Conservation (phyloP, 2,888 invertebrate species). For the Rotaria macrura region DNA sequence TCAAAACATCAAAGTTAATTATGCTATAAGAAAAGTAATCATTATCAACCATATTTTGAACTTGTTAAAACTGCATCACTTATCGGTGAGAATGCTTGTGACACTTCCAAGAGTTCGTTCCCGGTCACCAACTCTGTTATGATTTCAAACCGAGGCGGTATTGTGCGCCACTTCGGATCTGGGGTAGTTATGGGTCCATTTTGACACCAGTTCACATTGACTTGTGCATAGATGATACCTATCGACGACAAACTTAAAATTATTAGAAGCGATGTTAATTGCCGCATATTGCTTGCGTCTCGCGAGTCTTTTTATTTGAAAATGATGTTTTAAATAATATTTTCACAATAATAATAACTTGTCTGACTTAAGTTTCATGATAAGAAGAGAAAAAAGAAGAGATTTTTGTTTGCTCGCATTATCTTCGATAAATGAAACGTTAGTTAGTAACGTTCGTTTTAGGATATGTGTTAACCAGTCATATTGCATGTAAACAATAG, state of each 20-base stretch:
- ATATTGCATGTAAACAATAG: background rate
- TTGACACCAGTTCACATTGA: background rate
- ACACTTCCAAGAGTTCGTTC: background rate
- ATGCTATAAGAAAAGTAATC: background rate
- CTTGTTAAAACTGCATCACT: background rate
- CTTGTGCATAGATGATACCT: background rate
- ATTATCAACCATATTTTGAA: background rate
- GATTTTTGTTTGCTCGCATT: background rate
- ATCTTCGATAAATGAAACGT: background rate
- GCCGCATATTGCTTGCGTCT: background rate
- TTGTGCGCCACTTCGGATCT: background rate
- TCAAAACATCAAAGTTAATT: background rate
- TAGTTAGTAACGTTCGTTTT: background rate
- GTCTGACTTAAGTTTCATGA: background rate
- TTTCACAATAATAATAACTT: background rate
- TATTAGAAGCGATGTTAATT: background rate
- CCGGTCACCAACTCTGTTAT: background rate
- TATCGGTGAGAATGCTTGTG: background rate
- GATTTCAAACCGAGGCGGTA: background rate
- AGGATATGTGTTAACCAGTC: background rate
- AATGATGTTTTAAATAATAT: background rate
- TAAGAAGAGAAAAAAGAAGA: background rate
- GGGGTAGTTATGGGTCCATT: background rate
- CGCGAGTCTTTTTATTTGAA: background rate
- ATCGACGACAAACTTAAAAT: background rate